Evolutionary conservation across 2,797 vertebrate species (phyloP), one percentile per base, ranked within the genome.

Genomic region (Ptychadena robeensis): DNA sequence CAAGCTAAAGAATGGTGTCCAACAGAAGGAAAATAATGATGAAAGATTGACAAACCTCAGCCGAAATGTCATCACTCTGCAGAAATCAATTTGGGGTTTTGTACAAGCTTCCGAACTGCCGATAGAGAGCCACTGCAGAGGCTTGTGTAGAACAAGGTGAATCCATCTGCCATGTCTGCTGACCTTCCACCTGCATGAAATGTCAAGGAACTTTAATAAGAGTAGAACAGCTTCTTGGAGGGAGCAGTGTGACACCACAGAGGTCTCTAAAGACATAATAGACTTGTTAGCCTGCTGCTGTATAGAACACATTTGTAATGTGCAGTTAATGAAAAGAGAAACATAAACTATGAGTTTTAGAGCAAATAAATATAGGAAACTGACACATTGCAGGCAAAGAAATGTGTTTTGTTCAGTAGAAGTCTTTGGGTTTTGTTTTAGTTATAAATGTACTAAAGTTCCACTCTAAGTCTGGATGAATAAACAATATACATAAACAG

Each of bases 141-240:
- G 10, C 38, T 31, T 2, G 27, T 40, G 25, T 31, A 40, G 64
- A 67, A 6, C 1, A 69, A 59, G 53, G 68, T 68, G 40, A 66
- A 34, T 30, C 37, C 5, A 25, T 59, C 63, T 57, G 67, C 44
- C 40, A 31, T 32, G 12, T 73, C 34, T 10, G 27, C 15, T 72
- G 69, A 76, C 27, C 73, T 82, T 64, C 63, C 38, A 32, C 40
- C 68, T 44, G 15, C 38, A 38, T 35, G 28, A 81, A 76, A 77
- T 81, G 40, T 72, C 79, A 85, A 40, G 64, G 28, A 73, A 44
- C 73, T 37, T 69, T 69, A 65, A 82, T 37, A 76, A 68, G 57
- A 34, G 40, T 22, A 66, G 64, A 11, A 77, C 38, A 37, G 32
- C 48, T 9, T 53, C 37, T 6, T 25, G 15, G 18, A 9, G 53